phyloP scores from a whole-genome alignment of 2,888 invertebrate genomes.

The Eulithis prunata region DNA sequence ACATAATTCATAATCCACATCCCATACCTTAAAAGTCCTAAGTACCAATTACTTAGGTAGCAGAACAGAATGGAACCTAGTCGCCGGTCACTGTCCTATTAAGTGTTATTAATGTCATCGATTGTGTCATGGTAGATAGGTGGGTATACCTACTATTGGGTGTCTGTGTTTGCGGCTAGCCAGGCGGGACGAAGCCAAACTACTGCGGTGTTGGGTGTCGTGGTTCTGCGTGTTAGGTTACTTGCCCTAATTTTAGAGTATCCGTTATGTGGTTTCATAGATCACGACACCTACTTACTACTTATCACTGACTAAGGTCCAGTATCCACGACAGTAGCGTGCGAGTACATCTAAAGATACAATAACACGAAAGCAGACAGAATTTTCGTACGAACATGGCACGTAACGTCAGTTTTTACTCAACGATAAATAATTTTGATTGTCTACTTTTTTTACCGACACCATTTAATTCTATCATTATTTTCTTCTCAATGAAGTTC shows the following conservation, averaged over 20 bases:
- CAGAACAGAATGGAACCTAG: conserved; percentile 14
- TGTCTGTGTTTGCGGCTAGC: conserved; percentile 43
- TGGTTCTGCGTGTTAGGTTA: conserved; percentile 55
- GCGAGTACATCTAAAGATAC: too few relatives aligned
- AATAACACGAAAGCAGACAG: too few relatives aligned
- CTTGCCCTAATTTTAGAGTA: conserved; percentile 33
- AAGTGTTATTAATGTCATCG: conserved; percentile 34
- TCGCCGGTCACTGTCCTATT: conserved; percentile 26
- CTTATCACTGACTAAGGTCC: not conserved
- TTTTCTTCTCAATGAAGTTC: too few relatives aligned
- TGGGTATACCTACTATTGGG: conserved; percentile 19
- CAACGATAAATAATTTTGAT: too few relatives aligned
- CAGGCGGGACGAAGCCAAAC: conserved; percentile 68
- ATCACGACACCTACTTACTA: conserved; percentile 1
- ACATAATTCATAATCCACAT: not conserved
- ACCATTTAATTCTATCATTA: too few relatives aligned
- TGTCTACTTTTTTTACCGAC: too few relatives aligned
- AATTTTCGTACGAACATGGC: too few relatives aligned
- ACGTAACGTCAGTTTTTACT: too few relatives aligned
- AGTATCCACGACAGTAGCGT: not conserved
- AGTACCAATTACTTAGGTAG: not conserved
- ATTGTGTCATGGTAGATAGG: conserved; percentile 20
- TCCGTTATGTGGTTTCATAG: conserved; percentile 28
- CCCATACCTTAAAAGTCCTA: not conserved
- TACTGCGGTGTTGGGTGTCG: conserved; percentile 58